These are phyloP conservation scores for Aleiodes testaceus DNA, from an alignment of 2,888 invertebrate genomes.

Conservation along the genomic window DNA sequence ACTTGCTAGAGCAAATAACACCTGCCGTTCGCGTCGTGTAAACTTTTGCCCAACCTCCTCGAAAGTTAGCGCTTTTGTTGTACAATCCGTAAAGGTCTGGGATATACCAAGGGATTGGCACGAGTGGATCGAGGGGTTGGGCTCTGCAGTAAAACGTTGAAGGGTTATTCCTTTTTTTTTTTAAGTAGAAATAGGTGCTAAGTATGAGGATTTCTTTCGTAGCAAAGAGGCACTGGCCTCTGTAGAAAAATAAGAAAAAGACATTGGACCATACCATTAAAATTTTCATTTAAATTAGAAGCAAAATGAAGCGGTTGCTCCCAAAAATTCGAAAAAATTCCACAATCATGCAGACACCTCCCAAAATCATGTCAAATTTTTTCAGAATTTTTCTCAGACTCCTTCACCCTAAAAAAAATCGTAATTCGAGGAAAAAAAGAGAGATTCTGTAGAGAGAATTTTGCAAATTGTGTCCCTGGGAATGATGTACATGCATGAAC, in stretches of 20 bases:
- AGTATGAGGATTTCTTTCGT: conserved; percentile 33
- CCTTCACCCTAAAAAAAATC: not conserved
- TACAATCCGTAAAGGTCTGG: conserved; percentile 23
- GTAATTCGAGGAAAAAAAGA: too few species aligned
- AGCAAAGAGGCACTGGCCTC: conserved; percentile 25
- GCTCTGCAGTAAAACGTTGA: conserved; percentile 27
- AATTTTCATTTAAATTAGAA: too few species aligned
- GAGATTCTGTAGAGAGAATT: too few species aligned
- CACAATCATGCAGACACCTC: too few species aligned
- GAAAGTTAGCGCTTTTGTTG: conserved; percentile 34
- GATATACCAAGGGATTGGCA: conserved; percentile 32
- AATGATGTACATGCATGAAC: not conserved
- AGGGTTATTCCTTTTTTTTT: not conserved
- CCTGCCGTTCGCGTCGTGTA: conserved; percentile 49
- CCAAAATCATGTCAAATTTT: too few species aligned
- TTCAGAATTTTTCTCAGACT: conserved; percentile 1
- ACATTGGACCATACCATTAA: too few species aligned
- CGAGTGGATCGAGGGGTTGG: conserved; percentile 22
- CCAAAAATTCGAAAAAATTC: too few species aligned
- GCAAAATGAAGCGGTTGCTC: too few species aligned
- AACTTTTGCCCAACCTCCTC: conserved; percentile 47
- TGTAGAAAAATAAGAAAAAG: conserved; percentile 31
- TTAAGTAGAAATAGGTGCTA: conserved; percentile 20
- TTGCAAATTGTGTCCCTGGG: too few species aligned
- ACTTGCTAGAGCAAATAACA: conserved; percentile 51